Base-by-base conservation (phyloP, 2,888 invertebrate species). In the Trissoscelio sp. region DNA sequence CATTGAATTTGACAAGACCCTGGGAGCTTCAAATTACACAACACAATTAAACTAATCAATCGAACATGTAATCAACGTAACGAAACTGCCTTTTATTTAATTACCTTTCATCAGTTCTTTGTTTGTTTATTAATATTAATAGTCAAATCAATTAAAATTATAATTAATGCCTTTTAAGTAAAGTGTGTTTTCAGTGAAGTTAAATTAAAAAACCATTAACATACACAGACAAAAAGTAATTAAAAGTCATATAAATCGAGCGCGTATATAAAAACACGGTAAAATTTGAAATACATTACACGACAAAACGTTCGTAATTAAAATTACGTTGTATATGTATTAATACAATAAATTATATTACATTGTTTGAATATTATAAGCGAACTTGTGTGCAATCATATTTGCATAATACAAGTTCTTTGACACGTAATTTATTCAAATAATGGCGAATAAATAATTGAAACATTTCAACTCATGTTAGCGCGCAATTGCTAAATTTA, bases 1-100 rank as follows among this genome's bases (percentile, higher is more conserved):
- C 64, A 73, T 64, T 73, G 64, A 73, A 64, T 55, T 64, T 73
- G 64, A 73, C 73, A 55, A 73, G 62, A 64, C 64, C 64, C 73
- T 46, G 24, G 55, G 34, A 55, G 46, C 55, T 55, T 31, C 73
- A 24, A 73, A 73, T 73, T 62, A 42, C 62, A 51, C 62, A 42
- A 73, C 72, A 31, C 18, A 73, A 48, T 73, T 60, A 58, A 73
- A 73, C 62, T 62, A 72, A 73, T 58, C 58, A 72, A 46, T 60
- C 62, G 42, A 73, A 57, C 44, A 4, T 18, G 39, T n/a, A 42
- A 42, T 58, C 42, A 9, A 39, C n/a, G 12, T 12, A 20, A 20
- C n/a, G n/a, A 20, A 48, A 24, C 46, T 7, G 9, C 12, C 11
- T 24, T 48, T 44, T 24, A 48, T 48, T 48, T n/a, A 48, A 48